Base-by-base conservation (phyloP, 2,797 vertebrate species). In the Malurus splendens region DNA sequence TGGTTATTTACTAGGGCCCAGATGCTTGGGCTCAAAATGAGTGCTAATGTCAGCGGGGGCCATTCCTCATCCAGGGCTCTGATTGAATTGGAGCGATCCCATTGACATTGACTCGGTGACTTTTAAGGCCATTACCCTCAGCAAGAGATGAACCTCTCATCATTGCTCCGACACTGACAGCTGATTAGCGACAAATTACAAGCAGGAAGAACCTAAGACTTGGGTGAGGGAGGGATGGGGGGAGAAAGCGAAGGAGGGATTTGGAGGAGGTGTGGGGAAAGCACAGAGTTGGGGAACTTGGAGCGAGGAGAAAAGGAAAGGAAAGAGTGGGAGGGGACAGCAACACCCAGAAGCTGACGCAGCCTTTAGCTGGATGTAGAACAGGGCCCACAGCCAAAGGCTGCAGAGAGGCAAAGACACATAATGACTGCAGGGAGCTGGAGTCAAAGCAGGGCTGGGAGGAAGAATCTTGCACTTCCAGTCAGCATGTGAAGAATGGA, bases 1-100 rank as follows among this genome's bases (percentile, higher is more conserved):
- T 99, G 98, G 98, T 99, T 99, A 99, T 99, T 99, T 99, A 99
- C 99, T 99, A 98, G 99, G 98, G 98, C 98, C 98, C 99, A 99
- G 99, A 99, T 99, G 99, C 98, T 99, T 97, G 98, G 97, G 97
- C 99, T 99, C 99, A 99, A 98, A 99, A 98, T 99, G 99, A 99
- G 98, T 98, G 98, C 98, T 99, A 98, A 98, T 99, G 99, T 99
- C 99, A 98, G 98, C 98, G 96, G 98, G 98, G 96, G 98, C 98
- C 98, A 99, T 99, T 98, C 97, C 97, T 99, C 98, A 99, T 97
- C 96, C 97, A 96, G 97, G 96, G 95, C 98, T 97, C 98, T 98
- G 98, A 99, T 99, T 99, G 98, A 99, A 99, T 98, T 97, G 97
- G 97, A 98, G 98, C 96, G 95, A 98, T 99, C 98, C 98, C 98